A percentile compares a stretch with the other conserved stretches of the same genome.
phyloP scores from a whole-genome alignment of 2,113 vertebrate genomes.

The Excalfactoria chinensis region DNA sequence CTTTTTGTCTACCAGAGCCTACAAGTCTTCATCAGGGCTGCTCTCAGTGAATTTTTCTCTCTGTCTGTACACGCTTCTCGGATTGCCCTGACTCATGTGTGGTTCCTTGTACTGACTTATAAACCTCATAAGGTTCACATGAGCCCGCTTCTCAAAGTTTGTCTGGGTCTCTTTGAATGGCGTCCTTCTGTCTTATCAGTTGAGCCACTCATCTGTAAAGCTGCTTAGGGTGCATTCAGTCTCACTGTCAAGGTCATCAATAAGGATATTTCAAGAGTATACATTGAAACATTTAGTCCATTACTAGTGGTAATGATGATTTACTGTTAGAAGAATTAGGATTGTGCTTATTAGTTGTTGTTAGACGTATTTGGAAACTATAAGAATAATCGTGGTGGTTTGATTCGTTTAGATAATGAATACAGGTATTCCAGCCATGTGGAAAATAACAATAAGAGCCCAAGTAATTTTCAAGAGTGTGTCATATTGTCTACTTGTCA shows the following conservation, averaged over 20 bases:
- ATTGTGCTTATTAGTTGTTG: fast-evolving
- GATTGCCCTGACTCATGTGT: too few relatives aligned
- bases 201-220: neutral
- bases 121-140: too few relatives aligned
- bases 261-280: neutral
- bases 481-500: neutral
- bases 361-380: neutral
- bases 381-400: neutral
- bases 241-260: neutral
- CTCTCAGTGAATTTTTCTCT: neutral
- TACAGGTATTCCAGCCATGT: neutral
- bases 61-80: too few relatives aligned
- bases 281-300: neutral
- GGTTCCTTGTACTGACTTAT: neutral
- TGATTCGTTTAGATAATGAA: neutral
- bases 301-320: neutral
- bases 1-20: neutral
- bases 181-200: neutral
- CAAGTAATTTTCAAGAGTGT: neutral
- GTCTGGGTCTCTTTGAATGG: neutral
- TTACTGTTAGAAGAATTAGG: neutral
- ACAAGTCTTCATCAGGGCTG: neutral
- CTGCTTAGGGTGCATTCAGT: neutral
- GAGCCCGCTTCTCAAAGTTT: too few relatives aligned
- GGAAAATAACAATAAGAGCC: neutral